Evolutionary conservation across 1,140 invertebrate genomes (phyloP).

Genomic region (Atopsyche davidsoni): DNA sequence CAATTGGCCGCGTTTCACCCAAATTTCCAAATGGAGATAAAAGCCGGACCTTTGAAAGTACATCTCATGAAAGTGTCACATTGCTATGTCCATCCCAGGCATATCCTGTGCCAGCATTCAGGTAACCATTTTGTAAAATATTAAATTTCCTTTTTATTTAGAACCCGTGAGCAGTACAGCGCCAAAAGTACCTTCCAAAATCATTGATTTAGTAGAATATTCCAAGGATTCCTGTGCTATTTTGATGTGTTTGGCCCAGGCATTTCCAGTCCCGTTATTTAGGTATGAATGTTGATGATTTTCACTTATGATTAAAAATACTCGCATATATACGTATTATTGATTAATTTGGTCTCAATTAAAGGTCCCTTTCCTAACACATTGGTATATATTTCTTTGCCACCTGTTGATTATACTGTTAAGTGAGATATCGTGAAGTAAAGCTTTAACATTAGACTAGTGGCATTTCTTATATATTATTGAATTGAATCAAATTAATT

Average conservation of each 20-base stretch:
- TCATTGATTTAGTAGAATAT: conserved; percentile 44
- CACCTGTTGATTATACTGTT: too few species aligned
- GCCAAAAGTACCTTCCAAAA: conserved; percentile 54
- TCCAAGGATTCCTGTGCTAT: conserved; percentile 46
- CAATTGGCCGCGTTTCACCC: conserved; percentile 62
- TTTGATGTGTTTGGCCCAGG: conserved; percentile 59
- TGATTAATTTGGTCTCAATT: too few species aligned
- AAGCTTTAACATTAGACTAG: too few species aligned
- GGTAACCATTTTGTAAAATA: conserved; percentile 38
- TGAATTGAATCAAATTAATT: too few species aligned
- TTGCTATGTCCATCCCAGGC: conserved; percentile 55
- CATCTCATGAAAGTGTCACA: conserved; percentile 34
- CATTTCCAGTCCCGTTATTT: conserved; percentile 58
- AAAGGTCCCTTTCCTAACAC: too few species aligned
- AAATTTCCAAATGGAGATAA: conserved; percentile 57
- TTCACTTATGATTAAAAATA: too few species aligned
- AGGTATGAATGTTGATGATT: conserved; percentile 50
- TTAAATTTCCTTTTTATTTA: conserved; percentile 33
- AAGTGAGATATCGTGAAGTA: too few species aligned
- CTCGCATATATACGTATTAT: too few species aligned
- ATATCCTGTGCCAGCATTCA: conserved; percentile 55
- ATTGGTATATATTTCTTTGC: too few species aligned
- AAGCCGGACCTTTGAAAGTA: conserved; percentile 28
- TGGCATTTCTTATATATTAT: too few species aligned
- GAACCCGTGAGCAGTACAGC: conserved; percentile 52